Evolutionary conservation across 2,113 vertebrate species (phyloP), one percentile per base, ranked within the genome.

Genomic region (Albula goreensis): DNA sequence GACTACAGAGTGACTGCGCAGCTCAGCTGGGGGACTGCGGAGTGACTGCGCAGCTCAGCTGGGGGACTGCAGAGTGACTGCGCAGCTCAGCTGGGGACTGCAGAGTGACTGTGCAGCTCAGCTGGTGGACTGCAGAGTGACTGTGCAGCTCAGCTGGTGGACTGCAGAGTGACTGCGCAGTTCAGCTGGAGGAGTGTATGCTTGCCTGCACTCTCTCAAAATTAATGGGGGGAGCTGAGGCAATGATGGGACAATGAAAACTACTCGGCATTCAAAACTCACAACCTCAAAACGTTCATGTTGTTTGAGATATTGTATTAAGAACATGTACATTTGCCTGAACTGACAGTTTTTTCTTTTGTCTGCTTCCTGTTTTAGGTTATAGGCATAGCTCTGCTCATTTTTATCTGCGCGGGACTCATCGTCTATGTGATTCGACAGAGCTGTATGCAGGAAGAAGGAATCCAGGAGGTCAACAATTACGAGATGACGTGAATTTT

Each of bases 381-480:
- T 74, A 74, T 74, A 74, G 70, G 70, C 70, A 74, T 74, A 74
- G 70, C n/a, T 31, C 70, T 74, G 70, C 70, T 74, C 70, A 9
- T 74, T 31, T 31, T 31, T 74, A 31, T 31, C 2, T 74, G 70
- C 25, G n/a, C 31, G 70, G 70, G 70, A 74, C 70, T 74, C 70
- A 74, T 31, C 5, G 70, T 74, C 22, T 74, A 74, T 8, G 70
- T 31, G 70, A 31, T 74, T n/a, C n/a, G n/a, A 74, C 70, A 74
- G n/a, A 9, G 70, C 70, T 31, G 70, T n/a, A 74, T 25, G 6
- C n/a, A 74, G 10, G n/a, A 74, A 31, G 70, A 74, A 31, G 70
- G 0, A 74, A 31, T n/a, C 70, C 70, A 74, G 70, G 70, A 25
- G 2, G n/a, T n/a, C 17, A n/a, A 31, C 70, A 74, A 7, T 74